These are phyloP conservation scores for Andrena haemorrhoa DNA, from an alignment of 2,888 invertebrate genomes.

Conservation along the genomic window DNA sequence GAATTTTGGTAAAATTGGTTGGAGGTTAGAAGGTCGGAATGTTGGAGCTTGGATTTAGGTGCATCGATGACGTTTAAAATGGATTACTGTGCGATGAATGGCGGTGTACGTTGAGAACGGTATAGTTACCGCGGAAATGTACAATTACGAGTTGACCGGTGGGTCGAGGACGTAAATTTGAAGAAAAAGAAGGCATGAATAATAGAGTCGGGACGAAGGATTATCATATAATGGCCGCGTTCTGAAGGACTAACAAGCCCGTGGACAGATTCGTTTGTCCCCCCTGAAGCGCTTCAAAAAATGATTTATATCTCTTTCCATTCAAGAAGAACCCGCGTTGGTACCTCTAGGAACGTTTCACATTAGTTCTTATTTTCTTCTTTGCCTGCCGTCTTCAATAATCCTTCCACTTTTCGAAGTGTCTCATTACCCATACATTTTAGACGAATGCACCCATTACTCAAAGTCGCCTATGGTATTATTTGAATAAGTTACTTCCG, in stretches of 20 bases:
- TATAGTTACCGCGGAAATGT: constrained; percentile 19
- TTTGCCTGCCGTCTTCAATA: neutral
- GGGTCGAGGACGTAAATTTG: constrained; percentile 16
- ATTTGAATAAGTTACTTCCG: constrained; percentile 8
- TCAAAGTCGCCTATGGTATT: neutral
- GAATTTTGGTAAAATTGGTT: neutral
- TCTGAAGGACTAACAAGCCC: constrained; percentile 23
- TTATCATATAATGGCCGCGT: constrained; percentile 34
- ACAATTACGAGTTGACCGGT: constrained; percentile 15
- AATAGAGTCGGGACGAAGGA: constrained; percentile 24
- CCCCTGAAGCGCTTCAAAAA: constrained; percentile 14
- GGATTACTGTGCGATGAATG: constrained; percentile 2
- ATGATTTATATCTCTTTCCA: constrained; percentile 6
- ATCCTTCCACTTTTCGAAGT: neutral
- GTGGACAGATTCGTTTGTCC: constrained; percentile 21
- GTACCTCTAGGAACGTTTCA: too few relatives aligned
- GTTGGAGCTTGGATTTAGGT: neutral
- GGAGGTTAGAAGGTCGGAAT: neutral
- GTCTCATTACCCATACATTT: constrained; percentile 7
- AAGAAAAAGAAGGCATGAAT: constrained; percentile 10
- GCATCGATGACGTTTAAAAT: constrained; percentile 10
- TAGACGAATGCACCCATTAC: neutral
- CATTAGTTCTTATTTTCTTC: neutral
- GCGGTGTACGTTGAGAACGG: neutral
- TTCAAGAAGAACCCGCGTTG: neutral